Base-by-base conservation (phyloP, 2,888 invertebrate genomes). In the Pediacus dermestoides region DNA sequence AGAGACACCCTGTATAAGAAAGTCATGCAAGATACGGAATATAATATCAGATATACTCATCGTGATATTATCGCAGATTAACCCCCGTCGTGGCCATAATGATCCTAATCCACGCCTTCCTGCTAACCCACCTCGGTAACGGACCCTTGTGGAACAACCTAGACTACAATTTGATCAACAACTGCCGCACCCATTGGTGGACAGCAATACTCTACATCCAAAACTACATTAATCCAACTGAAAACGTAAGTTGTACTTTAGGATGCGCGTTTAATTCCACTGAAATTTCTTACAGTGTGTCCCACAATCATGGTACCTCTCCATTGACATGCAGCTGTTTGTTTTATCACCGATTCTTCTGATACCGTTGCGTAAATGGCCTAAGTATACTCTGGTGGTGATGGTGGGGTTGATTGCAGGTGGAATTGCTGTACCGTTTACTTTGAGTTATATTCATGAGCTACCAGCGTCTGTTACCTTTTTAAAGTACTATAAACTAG, bases 111-210 rank as follows among this genome's bases (percentile, higher is more conserved):
- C 25, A 43, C 15, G 13, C 16, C 1, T 23, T 12, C 18, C 14
- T 46, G 3, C n/a, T 40, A 14, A 26, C 18, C 10, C 37, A 40
- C 22, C n/a, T 43, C 4, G 35, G 38, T 2, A 30, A 32, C 27
- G 46, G 46, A 14, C 46, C 46, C 2, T 68, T 61, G 43, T 75
- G 56, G 76, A 60, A 52, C n/a, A 28, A 28, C 1, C 6, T 14
- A 1, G 21, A 48, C 3, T 6, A 15, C 14, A 0, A 1, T 1
- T 13, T 40, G 3, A 22, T 31, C n/a, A 15, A 43, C 1, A 36
- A 21, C 8, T 76, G 76, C 50, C 54, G 65, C 4, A 48, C 46
- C 0, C 64, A 67, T 38, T 76, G 75, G 75, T 76, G 75, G 75
- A 42, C 69, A 1, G 58, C 65, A 1, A 35, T 75, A 6, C 55